Base-by-base conservation (phyloP, 2,797 vertebrate species). In the Enteromius mattozi region DNA sequence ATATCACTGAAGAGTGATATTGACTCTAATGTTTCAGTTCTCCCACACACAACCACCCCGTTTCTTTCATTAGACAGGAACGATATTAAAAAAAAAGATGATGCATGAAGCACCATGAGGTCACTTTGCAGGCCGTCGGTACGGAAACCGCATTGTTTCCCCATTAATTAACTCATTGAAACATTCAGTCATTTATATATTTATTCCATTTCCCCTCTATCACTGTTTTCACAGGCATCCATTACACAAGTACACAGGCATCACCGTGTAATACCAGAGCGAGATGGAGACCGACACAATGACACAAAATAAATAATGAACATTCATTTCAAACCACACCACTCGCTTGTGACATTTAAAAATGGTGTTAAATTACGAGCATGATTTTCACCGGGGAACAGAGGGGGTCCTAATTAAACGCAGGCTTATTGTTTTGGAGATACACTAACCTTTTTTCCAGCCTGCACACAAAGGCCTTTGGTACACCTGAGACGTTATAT, bases 291-390 rank as follows among this genome's bases (percentile, higher is more conserved):
- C 83, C 40, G 79, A 90, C 81, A 19, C 69, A 51, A n/a, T 89
- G 88, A 88, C 86, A 89, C 84, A 84, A 82, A 89, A 84, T 89
- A 89, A 91, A 91, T 90, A 93, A 92, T 90, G 86, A 91, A 88
- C 63, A 86, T 90, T 93, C 89, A 90, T 90, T 85, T 93, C 75
- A 66, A 88, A 91, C 88, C 87, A 84, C 88, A 91, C 87, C 84
- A 89, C 90, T 92, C 82, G 86, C 86, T 54, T 27, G 85, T 93
- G 92, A 93, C 93, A 94, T 93, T 92, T 93, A 90, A 82, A 93
- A 94, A 93, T 86, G 91, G 91, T 91, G 93, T 91, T 92, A 93
- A 92, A 93, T 88, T 89, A 87, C 88, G 81, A 85, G 68, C 91
- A 89, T 74, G 85, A 92, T 92, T 92, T 91, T 92, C 92, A 91